Evolutionary conservation across 2,797 vertebrate genomes (phyloP).

Genomic region (Characodon lateralis): DNA sequence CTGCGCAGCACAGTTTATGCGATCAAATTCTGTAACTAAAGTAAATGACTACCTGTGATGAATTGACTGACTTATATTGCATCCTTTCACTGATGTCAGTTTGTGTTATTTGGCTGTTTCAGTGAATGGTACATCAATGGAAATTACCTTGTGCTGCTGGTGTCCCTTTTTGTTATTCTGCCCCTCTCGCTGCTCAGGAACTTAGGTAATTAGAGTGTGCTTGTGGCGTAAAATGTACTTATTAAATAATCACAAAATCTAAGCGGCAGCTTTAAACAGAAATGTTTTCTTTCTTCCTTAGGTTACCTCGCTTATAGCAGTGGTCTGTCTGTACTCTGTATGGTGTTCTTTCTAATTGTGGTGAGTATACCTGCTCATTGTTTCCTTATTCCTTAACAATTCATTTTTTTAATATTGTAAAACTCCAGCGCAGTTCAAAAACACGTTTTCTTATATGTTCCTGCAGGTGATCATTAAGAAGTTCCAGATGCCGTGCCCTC

Average conservation of each 20-base stretch:
- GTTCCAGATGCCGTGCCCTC: conserved; percentile 90
- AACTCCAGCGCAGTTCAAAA: not conserved
- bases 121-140: conserved; percentile 94
- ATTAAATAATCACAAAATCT: not conserved
- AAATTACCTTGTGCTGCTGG: conserved; percentile 91
- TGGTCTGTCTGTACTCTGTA: conserved; percentile 94
- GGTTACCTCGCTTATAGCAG: conserved; percentile 98
- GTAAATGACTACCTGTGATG: not conserved
- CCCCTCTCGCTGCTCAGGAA: conserved; percentile 93
- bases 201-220: conserved; percentile 82
- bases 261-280: not conserved
- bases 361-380: conserved; percentile 78
- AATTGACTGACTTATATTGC: no score
- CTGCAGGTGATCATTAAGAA: conserved; percentile 96
- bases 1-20: not conserved
- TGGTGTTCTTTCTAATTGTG: conserved; percentile 98
- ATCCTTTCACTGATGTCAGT: not conserved
- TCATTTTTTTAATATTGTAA: not conserved
- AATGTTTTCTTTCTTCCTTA: conserved; percentile 47
- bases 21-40: conserved; percentile 1
- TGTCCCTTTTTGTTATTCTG: conserved; percentile 88
- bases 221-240: not conserved
- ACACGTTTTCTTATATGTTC: not conserved
- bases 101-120: conserved; percentile 8
- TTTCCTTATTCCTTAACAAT: not conserved